Base-by-base conservation (phyloP, 2,113 vertebrate species). In the Mormyrus iriodes region DNA sequence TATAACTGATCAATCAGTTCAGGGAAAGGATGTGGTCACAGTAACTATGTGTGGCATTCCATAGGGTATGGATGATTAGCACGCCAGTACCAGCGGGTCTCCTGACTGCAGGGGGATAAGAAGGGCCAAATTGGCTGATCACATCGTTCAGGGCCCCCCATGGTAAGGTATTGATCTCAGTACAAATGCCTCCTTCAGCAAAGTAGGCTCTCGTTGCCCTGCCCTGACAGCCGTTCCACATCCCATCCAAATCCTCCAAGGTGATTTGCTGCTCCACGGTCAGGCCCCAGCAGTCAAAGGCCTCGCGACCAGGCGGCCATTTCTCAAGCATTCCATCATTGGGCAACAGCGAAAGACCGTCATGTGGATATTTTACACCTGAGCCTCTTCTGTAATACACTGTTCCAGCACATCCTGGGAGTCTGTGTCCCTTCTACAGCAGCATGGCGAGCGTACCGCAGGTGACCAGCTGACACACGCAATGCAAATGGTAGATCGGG, bases 281-380 rank as follows among this genome's bases (percentile, higher is more conserved):
- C 39, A 39, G 2, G 35, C 19, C 61, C 27, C 82, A 65, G 19
- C 24, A 58, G 86, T 58, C 15, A 12, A 31, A 58, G 46, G 84
- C 19, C 52, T 61, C 17, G 1, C 12, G 52, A 13, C 15, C 19
- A 61, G 21, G 35, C 17, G 1, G 15, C 53, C 58, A 48, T 85
- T 42, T 39, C 82, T 46, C 19, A 35, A 52, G 24, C 53, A 21
- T 27, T 46, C 46, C 53, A 39, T 48, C 51, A 85, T 65, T 2
- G 39, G 4, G 7, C 31, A 49, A 44, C 42, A 12, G 10, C 19
- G 58, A n/a, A 17, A 35, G 27, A 86, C 21, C 55, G 19, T 13
- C 35, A 31, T 52, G 61, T 42, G 84, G 46, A 86, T 85, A 69
- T 53, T 39, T 89, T 58, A 86, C 46, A 73, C 48, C 83, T 73